Conservation (phyloP, 2,888 invertebrate species). For the Ormia ochracea region DNA sequence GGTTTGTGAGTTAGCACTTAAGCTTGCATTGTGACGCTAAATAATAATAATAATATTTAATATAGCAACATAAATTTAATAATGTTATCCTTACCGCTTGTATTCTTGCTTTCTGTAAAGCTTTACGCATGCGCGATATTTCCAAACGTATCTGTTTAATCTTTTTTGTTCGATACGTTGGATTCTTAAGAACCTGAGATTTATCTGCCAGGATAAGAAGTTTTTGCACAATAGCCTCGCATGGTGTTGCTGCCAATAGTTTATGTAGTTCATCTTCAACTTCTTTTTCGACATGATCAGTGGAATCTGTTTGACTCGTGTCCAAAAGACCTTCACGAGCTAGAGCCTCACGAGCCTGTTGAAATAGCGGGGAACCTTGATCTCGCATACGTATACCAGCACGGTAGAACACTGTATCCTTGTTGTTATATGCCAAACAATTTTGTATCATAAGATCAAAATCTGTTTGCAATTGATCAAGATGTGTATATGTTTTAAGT, state of each 20-base stretch:
- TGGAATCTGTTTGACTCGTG: conserved; percentile 72
- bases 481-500: conserved; percentile 82
- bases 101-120: conserved; percentile 71
- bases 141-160: conserved; percentile 80
- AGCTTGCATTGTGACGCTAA: conserved; percentile 62
- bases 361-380: conserved; percentile 88
- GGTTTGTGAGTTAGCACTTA: conserved; percentile 69
- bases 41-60: not conserved
- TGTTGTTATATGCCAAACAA: conserved; percentile 95
- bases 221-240: conserved; percentile 74
- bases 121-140: conserved; percentile 79
- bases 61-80: not conserved
- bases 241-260: conserved; percentile 72
- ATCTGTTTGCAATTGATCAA: conserved; percentile 90
- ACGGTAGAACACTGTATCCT: conserved; percentile 95
- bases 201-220: conserved; percentile 81
- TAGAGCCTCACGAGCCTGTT: conserved; percentile 86
- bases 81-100: conserved; percentile 68
- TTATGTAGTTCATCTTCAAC: conserved; percentile 79
- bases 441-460: conserved; percentile 97
- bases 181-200: conserved; percentile 81
- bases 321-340: conserved; percentile 75
- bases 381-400: conserved; percentile 93
- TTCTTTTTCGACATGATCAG: conserved; percentile 78
- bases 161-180: conserved; percentile 79